Base-by-base conservation (phyloP, 2,888 invertebrate species). In the Euclidia mi region DNA sequence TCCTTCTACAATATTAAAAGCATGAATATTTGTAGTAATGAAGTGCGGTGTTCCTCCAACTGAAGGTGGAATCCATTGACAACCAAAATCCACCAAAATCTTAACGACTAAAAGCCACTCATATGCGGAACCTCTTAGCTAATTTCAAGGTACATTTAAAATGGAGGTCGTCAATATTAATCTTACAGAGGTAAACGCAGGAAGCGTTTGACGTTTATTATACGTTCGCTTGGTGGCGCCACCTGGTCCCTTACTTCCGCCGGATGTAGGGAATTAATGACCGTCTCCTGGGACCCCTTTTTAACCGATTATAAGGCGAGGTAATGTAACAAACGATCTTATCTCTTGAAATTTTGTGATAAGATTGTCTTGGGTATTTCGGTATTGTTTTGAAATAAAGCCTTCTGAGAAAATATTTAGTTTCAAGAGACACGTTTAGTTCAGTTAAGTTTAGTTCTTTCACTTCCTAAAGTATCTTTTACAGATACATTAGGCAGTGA, bases 221-320 rank as follows among this genome's bases (percentile, higher is more conserved):
- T 71, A 48, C 48, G 44, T 42, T 44, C 15, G 20, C 45, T 52
- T 57, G 72, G 57, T 67, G 55, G 63, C 46, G 6, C 25, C 70
- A 70, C 72, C 70, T 71, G 70, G 4, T 59, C 34, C 28, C 49
- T 25, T 38, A 34, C 52, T 56, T 48, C 53, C 37, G 34, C 20
- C n/a, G 37, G 46, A 60, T 57, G 55, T 56, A 60, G 43, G 37
- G 40, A 64, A 68, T 66, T 71, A 63, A 71, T 71, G 69, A 34
- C 11, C 25, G 20, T 15, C 43, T 31, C 18, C 37, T 4, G 34
- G n/a, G 17, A 32, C 10, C 62, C n/a, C 40, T 41, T 41, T 28
- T 35, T 34, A 46, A 45, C 9, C 28, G 40, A 52, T 52, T 52
- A 52, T 40, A 47, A 31, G 6, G 25, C 15, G 40, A 43, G 25